These are phyloP conservation scores for Bubo scandiacus DNA, from an alignment of 2,113 vertebrate species.

Conservation along the genomic window DNA sequence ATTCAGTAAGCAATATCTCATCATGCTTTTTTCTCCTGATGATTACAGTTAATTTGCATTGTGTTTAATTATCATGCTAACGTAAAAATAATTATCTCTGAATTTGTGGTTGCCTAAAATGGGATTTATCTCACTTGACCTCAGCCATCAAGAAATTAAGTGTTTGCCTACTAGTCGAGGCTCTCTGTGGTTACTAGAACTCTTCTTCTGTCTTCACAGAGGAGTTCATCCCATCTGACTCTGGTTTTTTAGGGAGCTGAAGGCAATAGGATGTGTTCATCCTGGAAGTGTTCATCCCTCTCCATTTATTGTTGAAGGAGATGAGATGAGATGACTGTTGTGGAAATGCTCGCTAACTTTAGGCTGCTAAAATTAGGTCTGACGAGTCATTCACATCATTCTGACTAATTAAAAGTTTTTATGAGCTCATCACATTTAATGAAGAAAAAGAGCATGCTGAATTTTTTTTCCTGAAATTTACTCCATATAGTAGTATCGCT, in stretches of 20 bases:
- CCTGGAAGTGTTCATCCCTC: not conserved
- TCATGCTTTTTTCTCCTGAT: not conserved
- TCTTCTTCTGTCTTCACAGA: not conserved
- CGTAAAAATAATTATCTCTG: not conserved
- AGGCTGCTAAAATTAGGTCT: constrained; percentile 52
- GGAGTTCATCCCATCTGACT: not conserved
- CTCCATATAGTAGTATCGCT: not conserved
- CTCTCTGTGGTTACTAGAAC: not conserved
- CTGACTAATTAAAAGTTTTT: constrained; percentile 45
- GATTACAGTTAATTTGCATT: not conserved
- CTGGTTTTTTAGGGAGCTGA: not conserved
- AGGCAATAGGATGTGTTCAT: not conserved
- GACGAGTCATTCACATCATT: constrained; percentile 40
- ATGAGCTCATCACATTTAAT: constrained; percentile 25
- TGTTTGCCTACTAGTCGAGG: not conserved
- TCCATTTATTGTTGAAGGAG: not conserved
- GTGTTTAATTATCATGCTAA: not conserved
- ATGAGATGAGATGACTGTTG: not conserved
- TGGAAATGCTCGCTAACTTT: constrained; percentile 27
- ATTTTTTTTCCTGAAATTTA: not conserved
- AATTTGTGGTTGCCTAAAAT: not conserved
- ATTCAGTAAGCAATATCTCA: not conserved
- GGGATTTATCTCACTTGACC: not conserved
- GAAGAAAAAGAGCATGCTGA: constrained; percentile 11
- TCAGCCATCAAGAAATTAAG: not conserved